Evolutionary conservation across 2,888 invertebrate species (phyloP), one percentile per base, ranked within the genome.

Genomic region (Eupithecia insigniata): DNA sequence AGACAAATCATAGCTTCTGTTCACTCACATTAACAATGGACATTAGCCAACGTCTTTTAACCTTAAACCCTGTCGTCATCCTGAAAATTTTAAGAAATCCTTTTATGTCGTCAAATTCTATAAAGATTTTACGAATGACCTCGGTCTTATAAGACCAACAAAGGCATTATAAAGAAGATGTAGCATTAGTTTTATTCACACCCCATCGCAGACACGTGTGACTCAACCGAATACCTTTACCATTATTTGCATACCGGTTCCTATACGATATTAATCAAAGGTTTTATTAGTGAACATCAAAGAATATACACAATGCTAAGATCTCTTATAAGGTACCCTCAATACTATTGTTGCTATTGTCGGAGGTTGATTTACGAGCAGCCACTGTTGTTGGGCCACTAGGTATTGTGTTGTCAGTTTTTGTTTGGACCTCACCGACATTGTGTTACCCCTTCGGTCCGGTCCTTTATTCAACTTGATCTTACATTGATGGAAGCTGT

Each of bases 251-350:
- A 93, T 94, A 93, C 91, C 90, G 92, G 93, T 93, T 90, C 89
- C 90, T 89, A 93, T 94, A 92, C 93, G 94, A 93, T 94, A 93
- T 93, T 94, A 93, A 94, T 94, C 94, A 94, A 93, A 93, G 92
- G 93, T 93, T 94, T 94, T 94, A 94, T 94, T 93, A 93, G 92
- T 92, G 93, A 93, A 93, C 92, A 93, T 94, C 93, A 94, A 93
- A 94, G 94, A 91, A 90, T 91, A 89, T 86, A 88, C 90, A 94
- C 93, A 94, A 94, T 92, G 86, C 91, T 92, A 91, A 93, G 93
- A 94, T 94, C 93, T 94, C 93, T 93, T 93, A 93, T 93, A 92
- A 92, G 93, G 93, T 92, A 91, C 94, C 93, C 92, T 93, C 93
- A 93, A 93, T 92, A 92, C 92, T 89, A 93, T 94, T 94, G 94